These are phyloP conservation scores for Spondyliosoma cantharus DNA, from an alignment of 2,797 vertebrate genomes.

Conservation along the genomic window DNA sequence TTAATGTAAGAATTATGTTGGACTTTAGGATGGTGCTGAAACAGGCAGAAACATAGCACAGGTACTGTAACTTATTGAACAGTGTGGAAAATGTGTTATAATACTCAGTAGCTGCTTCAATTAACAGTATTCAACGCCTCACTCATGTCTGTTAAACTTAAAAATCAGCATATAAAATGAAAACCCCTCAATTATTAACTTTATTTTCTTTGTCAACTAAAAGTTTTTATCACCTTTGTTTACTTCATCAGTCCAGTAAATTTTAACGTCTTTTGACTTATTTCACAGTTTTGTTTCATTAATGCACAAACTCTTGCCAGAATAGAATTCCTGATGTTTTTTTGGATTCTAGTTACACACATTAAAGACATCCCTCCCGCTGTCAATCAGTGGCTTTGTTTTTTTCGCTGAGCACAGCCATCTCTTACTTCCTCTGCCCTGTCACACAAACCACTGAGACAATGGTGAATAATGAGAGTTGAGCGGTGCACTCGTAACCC, in stretches of 20 bases:
- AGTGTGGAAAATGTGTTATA: not conserved
- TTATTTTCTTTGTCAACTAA: no score
- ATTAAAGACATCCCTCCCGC: not conserved
- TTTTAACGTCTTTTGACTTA: not conserved
- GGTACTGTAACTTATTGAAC: not conserved
- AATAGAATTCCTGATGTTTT: slow-evolving; percentile 2
- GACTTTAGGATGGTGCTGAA: not conserved
- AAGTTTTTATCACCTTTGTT: not conserved
- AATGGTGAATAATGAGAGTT: slow-evolving; percentile 44
- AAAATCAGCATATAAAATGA: not conserved
- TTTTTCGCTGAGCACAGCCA: slow-evolving; percentile 12
- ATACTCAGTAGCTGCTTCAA: not conserved
- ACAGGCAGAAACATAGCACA: not conserved
- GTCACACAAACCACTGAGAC: slow-evolving; percentile 44
- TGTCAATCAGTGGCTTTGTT: slow-evolving; percentile 14
- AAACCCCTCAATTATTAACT: not conserved
- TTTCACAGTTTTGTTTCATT: not conserved
- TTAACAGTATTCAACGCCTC: not conserved
- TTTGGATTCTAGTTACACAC: not conserved
- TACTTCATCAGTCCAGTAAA: no score
- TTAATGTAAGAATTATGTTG: not conserved
- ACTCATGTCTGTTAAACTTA: not conserved
- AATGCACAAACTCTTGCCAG: not conserved
- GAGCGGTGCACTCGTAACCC: slow-evolving; percentile 9
- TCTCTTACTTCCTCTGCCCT: slow-evolving; percentile 20